These are phyloP conservation scores for Apis dorsata DNA, from an alignment of 1,140 invertebrate species.

Conservation along the genomic window DNA sequence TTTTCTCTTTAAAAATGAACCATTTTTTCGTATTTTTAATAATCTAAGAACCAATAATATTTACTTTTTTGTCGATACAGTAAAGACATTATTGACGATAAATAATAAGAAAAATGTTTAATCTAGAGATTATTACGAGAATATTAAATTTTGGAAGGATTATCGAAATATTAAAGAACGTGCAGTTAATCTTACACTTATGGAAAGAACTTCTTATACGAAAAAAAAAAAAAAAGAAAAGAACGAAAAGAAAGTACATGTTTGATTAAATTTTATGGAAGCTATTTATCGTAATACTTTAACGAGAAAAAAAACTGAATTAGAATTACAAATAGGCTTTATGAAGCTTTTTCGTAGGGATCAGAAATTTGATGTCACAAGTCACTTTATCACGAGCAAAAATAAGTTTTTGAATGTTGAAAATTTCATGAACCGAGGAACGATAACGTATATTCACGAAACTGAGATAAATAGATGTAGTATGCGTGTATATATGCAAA, in stretches of 20 bases:
- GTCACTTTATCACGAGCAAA: slow-evolving; percentile 13
- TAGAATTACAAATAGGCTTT: slow-evolving; percentile 41
- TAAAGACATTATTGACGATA: too few species aligned
- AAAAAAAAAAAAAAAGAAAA: not conserved
- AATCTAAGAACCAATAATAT: too few species aligned
- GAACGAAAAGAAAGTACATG: not conserved
- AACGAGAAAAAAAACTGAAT: slow-evolving; percentile 32
- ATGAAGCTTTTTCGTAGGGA: not conserved
- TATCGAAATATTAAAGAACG: too few species aligned
- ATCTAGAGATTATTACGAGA: too few species aligned
- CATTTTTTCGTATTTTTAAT: not conserved
- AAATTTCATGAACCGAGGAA: not conserved
- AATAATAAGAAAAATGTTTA: too few species aligned
- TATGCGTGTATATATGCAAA: not conserved
- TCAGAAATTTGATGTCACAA: slow-evolving; percentile 26
- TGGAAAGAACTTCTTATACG: not conserved
- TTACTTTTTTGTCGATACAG: too few species aligned
- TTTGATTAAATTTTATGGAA: not conserved
- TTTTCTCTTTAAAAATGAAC: not conserved
- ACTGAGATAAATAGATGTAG: not conserved
- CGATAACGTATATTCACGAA: not conserved
- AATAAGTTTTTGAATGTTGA: slow-evolving; percentile 12
- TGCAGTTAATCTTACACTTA: not conserved
- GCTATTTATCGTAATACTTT: slow-evolving; percentile 22
- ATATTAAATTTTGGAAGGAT: too few species aligned